A percentile compares a stretch with the other conserved stretches of the same genome.
Evolutionary conservation across 2,888 invertebrate species (phyloP).

Genomic region (Cataglyphis livida): DNA sequence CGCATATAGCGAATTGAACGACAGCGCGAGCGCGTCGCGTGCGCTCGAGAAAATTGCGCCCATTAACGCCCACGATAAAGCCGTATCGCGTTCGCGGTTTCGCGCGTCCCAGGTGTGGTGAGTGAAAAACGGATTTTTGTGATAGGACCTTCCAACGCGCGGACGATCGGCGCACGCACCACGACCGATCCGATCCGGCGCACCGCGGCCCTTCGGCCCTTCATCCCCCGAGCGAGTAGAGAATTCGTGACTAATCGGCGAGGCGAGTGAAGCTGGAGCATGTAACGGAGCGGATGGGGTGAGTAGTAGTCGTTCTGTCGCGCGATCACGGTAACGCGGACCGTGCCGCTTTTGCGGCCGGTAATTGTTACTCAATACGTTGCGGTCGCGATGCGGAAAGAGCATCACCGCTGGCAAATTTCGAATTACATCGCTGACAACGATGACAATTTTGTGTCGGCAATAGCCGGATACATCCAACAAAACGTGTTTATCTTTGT

Average conservation of each 20-base stretch:
- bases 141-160: conserved; percentile 29
- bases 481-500: background rate
- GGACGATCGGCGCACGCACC: conserved; percentile 11
- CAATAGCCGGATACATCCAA: background rate
- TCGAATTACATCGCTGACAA: conserved; percentile 4
- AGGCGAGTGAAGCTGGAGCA: conserved; percentile 36
- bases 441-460: background rate
- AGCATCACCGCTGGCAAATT: conserved; percentile 25
- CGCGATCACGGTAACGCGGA: conserved; percentile 14
- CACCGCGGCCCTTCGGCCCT: conserved; percentile 6
- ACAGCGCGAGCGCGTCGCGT: conserved; percentile 30
- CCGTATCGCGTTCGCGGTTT: conserved; percentile 9
- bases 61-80: conserved; percentile 4
- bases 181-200: conserved; percentile 27
- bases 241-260: conserved; percentile 34
- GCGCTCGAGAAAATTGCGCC: conserved; percentile 14
- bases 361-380: conserved; percentile 45
- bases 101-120: conserved; percentile 58
- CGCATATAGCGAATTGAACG: conserved; percentile 28
- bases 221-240: conserved; percentile 14
- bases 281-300: conserved; percentile 41
- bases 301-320: conserved; percentile 25
- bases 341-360: conserved; percentile 39
- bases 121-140: conserved; percentile 58
- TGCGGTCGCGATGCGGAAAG: conserved; percentile 19